Evolutionary conservation across 2,888 invertebrate species (phyloP).

Genomic region (Dasypogon diadema): DNA sequence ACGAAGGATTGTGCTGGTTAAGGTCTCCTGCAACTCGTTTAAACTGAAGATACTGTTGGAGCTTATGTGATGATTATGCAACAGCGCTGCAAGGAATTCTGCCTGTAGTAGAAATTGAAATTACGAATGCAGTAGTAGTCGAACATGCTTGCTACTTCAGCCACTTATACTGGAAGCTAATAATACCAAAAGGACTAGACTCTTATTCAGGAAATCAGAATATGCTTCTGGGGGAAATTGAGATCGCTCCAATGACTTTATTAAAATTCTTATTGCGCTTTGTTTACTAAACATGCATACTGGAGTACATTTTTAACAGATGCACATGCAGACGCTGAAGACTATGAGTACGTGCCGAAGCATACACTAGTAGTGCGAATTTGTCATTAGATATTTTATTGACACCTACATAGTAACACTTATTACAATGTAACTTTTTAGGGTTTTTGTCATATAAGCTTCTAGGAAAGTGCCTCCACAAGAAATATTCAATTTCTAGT

Average conservation of each 20-base stretch:
- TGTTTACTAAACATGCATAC: neutral
- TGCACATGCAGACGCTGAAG: too few relatives aligned
- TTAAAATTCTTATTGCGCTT: neutral
- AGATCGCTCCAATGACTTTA: neutral
- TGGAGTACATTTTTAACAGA: too few relatives aligned
- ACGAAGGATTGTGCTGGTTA: neutral
- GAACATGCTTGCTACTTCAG: neutral
- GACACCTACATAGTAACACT: too few relatives aligned
- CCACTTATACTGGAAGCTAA: neutral
- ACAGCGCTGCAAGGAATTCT: constrained; percentile 18
- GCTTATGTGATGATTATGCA: constrained; percentile 31
- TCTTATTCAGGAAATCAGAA: neutral
- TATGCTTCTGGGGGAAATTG: neutral
- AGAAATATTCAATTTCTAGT: too few relatives aligned
- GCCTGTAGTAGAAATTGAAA: neutral
- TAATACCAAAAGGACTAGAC: neutral
- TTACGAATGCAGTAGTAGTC: neutral
- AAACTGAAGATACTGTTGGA: constrained; percentile 5
- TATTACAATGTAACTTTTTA: too few relatives aligned
- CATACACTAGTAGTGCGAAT: too few relatives aligned
- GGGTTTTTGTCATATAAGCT: too few relatives aligned
- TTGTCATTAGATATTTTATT: too few relatives aligned
- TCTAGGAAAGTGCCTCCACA: too few relatives aligned
- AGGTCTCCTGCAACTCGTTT: neutral
- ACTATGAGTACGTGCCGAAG: too few relatives aligned